Conservation (phyloP, 2,888 invertebrate species). For the Cheilosia pagana region DNA sequence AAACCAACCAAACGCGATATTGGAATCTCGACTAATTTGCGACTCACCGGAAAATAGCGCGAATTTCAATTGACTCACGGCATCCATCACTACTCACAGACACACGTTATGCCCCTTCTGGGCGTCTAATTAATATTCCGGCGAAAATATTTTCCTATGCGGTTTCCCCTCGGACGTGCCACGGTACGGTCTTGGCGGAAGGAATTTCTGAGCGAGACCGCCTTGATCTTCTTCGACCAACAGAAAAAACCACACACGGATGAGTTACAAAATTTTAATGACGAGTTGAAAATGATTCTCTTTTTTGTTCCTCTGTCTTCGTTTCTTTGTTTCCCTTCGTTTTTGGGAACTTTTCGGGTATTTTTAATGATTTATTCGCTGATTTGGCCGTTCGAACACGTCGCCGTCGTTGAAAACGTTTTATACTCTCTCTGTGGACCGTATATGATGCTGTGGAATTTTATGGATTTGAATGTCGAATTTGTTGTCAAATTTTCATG, state of each 20-base stretch:
- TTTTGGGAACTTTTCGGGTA: slow-evolving; percentile 11
- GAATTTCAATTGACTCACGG: slow-evolving; percentile 27
- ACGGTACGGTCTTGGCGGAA: slow-evolving; percentile 30
- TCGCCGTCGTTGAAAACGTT: slow-evolving; percentile 26
- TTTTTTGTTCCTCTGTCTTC: not conserved
- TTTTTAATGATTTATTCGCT: slow-evolving; percentile 47
- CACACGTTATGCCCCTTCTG: too few relatives aligned
- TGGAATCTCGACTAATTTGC: slow-evolving; percentile 40
- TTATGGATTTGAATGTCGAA: slow-evolving; percentile 18
- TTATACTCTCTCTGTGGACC: not conserved
- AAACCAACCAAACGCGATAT: not conserved
- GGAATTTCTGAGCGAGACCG: slow-evolving; percentile 26
- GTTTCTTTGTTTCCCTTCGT: not conserved
- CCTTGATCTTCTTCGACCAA: slow-evolving; percentile 32
- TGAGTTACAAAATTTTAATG: slow-evolving; percentile 61
- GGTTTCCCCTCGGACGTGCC: slow-evolving; percentile 12
- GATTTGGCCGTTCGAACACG: slow-evolving; percentile 23
- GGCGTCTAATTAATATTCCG: slow-evolving; percentile 47
- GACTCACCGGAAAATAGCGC: slow-evolving; percentile 24
- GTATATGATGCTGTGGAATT: slow-evolving; percentile 31
- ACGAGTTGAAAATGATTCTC: slow-evolving; percentile 21
- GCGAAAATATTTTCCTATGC: slow-evolving; percentile 29
- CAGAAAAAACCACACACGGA: slow-evolving; percentile 13
- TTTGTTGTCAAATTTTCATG: slow-evolving; percentile 29
- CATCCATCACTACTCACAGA: slow-evolving; percentile 22